Conservation (phyloP, 2,797 vertebrate genomes). For the Anguilla obscura region DNA sequence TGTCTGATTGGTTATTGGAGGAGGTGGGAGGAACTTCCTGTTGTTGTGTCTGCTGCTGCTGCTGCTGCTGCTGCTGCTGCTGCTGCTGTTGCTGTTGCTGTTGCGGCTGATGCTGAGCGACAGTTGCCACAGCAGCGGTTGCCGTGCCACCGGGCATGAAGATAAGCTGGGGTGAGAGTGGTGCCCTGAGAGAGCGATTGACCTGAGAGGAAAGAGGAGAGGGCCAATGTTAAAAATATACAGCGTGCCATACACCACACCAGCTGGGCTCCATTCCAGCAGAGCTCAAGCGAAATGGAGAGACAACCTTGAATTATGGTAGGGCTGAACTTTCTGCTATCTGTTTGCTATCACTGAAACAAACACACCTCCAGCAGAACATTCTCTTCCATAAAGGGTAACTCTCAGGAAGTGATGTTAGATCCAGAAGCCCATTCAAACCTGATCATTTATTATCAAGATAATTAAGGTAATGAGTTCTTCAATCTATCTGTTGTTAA, state of each 20-base stretch:
- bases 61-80: slow-evolving; percentile 61
- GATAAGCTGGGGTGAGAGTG: slow-evolving; percentile 93
- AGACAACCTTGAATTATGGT: background rate
- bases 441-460: background rate
- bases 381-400: too few relatives aligned
- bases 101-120: slow-evolving; percentile 71
- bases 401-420: too few relatives aligned
- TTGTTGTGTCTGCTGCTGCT: slow-evolving; percentile 65
- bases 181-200: slow-evolving; percentile 80
- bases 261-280: background rate
- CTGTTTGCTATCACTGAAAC: too few relatives aligned
- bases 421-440: background rate
- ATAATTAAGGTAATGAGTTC: background rate
- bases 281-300: background rate
- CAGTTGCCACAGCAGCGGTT: slow-evolving; percentile 82
- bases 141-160: slow-evolving; percentile 96
- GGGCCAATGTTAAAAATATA: slow-evolving; percentile 1
- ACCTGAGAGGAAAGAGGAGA: slow-evolving; percentile 58
- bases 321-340: too few relatives aligned
- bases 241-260: background rate
- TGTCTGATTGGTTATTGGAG: slow-evolving; percentile 80
- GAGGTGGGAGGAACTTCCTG: slow-evolving; percentile 79
- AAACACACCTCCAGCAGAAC: too few relatives aligned
- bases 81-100: slow-evolving; percentile 65
- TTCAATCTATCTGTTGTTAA: background rate